Conservation (phyloP, 1,140 invertebrate species). For the Drosophila carrolli region DNA sequence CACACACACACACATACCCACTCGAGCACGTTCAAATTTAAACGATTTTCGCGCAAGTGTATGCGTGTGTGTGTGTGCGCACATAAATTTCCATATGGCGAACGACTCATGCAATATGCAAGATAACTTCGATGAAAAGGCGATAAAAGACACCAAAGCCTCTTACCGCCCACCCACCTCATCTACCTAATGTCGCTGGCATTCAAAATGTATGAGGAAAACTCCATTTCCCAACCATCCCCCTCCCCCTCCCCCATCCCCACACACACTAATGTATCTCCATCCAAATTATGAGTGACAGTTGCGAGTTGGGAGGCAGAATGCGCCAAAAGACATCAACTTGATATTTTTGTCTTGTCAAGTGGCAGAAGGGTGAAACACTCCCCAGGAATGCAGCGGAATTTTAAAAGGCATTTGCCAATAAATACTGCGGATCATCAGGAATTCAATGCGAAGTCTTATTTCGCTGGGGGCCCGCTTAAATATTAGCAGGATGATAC, state of each 20-base stretch:
- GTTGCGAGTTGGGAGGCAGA: constrained; percentile 31
- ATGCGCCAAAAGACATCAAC: constrained; percentile 65
- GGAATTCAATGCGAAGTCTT: neutral
- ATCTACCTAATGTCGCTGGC: constrained; percentile 60
- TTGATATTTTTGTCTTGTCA: constrained; percentile 55
- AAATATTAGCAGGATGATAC: neutral
- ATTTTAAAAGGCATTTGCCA: constrained; percentile 9
- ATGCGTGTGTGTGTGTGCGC: constrained; percentile 21
- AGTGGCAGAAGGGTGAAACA: constrained; percentile 7
- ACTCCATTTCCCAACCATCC: constrained; percentile 17
- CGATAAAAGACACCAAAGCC: constrained; percentile 74
- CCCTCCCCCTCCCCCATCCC: neutral
- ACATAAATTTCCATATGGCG: constrained; percentile 78
- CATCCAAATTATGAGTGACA: constrained; percentile 75
- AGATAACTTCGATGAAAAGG: constrained; percentile 78
- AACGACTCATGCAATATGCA: constrained; percentile 78
- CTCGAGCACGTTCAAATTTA: constrained; percentile 76
- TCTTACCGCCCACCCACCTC: constrained; percentile 44
- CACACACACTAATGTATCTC: constrained; percentile 68
- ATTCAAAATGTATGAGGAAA: constrained; percentile 73
- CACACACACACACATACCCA: constrained; percentile 18
- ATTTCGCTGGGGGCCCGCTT: neutral
- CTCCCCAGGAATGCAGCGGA: constrained; percentile 12
- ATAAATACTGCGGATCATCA: constrained; percentile 20
- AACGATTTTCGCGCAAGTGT: constrained; percentile 51